These are phyloP conservation scores for Mirounga angustirostris DNA, from an alignment of 2,113 vertebrate species.

Conservation along the genomic window DNA sequence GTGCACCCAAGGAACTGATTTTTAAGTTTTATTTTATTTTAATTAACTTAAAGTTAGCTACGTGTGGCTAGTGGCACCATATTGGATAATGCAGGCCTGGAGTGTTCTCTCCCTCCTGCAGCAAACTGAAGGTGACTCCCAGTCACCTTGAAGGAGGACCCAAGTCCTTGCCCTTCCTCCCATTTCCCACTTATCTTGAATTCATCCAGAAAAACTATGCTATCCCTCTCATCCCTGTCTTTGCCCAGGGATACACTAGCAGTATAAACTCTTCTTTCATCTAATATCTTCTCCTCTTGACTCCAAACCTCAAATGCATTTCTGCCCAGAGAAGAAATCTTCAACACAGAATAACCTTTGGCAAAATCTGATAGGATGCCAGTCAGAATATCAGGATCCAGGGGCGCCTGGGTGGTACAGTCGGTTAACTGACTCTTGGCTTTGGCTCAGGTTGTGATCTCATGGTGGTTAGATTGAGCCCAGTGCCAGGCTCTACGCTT, in stretches of 20 bases:
- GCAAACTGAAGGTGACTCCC: background rate
- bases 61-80: background rate
- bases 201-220: background rate
- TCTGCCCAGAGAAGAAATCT: background rate
- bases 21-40: background rate
- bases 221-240: background rate
- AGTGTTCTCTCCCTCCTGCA: background rate
- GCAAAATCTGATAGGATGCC: background rate
- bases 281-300: background rate
- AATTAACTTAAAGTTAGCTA: conserved; percentile 27
- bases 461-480: background rate
- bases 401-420: background rate
- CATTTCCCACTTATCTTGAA: background rate
- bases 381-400: background rate
- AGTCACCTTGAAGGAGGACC: background rate
- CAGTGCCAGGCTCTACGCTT: background rate
- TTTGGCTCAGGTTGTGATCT: background rate
- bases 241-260: background rate
- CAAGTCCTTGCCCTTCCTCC: background rate
- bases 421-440: background rate
- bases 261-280: background rate
- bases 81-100: background rate
- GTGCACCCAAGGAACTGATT: background rate
- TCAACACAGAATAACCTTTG: background rate
- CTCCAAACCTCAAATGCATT: background rate